Base-by-base conservation (phyloP, 2,888 invertebrate genomes). In the Pegoplata infirma region DNA sequence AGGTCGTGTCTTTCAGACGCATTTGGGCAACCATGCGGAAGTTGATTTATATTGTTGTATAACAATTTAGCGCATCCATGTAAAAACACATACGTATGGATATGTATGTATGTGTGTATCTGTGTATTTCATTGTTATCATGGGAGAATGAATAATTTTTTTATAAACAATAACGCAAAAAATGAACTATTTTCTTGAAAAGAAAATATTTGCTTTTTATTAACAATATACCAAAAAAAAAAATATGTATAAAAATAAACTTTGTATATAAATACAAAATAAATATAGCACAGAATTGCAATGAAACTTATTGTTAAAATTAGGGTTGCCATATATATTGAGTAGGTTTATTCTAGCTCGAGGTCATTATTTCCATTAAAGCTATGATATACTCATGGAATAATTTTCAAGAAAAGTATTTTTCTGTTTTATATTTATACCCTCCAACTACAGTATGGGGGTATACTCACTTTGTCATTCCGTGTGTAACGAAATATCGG, bases 1-100 rank as follows among this genome's bases (percentile, higher is more conserved):
- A 75, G 32, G 63, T 75, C 75, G 12, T 71, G 58, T 28, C 56
- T 71, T 44, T 25, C 36, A 55, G 75, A 75, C 75, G 75, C 55
- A 69, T 56, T 77, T 82, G 83, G 63, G 74, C 85, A 86, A 71
- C 84, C 82, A 86, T 86, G 87, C 86, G 86, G 87, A 87, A 86
- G 86, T 87, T 86, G 84, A 87, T 86, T 87, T 86, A 87, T 87
- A 47, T 83, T 83, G 32, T 32, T 72, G 25, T 55, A 40, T 16
- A 63, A 64, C 76, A 69, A 67, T 72, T 76, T 71, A 40, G 44
- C 47, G 32, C 58, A 59, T 71, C 44, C n/a, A n/a, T n/a, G n/a
- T n/a, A n/a, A n/a, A n/a, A n/a, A n/a, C n/a, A n/a, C n/a, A n/a
- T n/a, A n/a, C n/a, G n/a, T n/a, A n/a, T n/a, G n/a, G n/a, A n/a